These are phyloP conservation scores for Falcunculus frontatus DNA, from an alignment of 2,113 vertebrate genomes.

Conservation along the genomic window DNA sequence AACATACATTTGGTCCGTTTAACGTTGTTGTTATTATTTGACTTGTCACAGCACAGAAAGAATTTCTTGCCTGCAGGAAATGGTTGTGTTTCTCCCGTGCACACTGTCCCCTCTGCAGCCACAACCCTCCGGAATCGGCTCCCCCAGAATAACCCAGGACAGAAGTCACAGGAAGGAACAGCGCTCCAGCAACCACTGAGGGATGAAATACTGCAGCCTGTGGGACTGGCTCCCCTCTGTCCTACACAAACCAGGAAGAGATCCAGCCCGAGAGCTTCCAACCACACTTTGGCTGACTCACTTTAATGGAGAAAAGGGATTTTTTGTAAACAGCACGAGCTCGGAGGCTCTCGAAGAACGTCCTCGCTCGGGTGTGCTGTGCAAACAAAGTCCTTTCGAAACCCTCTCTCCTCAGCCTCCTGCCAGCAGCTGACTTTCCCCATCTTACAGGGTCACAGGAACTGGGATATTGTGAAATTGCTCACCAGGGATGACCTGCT, in stretches of 20 bases:
- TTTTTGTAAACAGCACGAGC: neutral
- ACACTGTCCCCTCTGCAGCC: neutral
- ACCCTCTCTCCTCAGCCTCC: neutral
- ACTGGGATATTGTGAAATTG: constrained; percentile 26
- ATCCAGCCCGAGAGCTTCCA: neutral
- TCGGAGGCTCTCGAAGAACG: neutral
- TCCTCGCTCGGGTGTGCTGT: neutral
- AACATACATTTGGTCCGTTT: neutral
- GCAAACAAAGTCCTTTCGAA: neutral
- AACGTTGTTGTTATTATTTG: neutral
- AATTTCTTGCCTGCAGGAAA: neutral
- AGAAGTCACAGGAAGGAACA: neutral
- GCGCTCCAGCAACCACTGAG: neutral
- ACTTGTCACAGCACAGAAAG: neutral
- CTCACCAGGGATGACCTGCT: neutral
- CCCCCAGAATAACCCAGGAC: neutral
- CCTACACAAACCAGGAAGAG: neutral
- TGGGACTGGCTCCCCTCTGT: neutral
- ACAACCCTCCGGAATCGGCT: neutral
- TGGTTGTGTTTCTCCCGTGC: neutral
- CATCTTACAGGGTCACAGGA: neutral
- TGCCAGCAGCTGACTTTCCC: neutral
- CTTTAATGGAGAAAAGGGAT: neutral
- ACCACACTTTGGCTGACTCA: neutral
- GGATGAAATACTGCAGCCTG: neutral